These are phyloP conservation scores for Sebastes steindachneri DNA, from an alignment of 2,797 vertebrate species.

Conservation along the genomic window DNA sequence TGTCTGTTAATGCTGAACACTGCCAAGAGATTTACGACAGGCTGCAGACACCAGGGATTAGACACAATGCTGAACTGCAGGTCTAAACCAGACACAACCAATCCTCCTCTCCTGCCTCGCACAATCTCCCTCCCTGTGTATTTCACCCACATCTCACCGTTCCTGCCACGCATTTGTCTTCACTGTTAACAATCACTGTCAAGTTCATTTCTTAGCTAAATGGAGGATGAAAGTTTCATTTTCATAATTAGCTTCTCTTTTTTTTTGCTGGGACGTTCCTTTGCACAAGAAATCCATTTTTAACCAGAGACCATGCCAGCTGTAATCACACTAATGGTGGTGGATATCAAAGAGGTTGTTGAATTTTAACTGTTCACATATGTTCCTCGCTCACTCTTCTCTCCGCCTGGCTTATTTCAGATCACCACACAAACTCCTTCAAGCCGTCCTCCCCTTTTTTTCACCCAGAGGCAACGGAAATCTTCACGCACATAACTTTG, in stretches of 20 bases:
- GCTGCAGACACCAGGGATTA: slow-evolving; percentile 74
- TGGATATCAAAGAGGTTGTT: slow-evolving; percentile 71
- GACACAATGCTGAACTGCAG: slow-evolving; percentile 67
- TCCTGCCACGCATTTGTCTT: slow-evolving; percentile 54
- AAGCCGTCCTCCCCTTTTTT: slow-evolving; percentile 2
- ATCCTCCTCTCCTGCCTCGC: slow-evolving; percentile 15
- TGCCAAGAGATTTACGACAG: slow-evolving; percentile 71
- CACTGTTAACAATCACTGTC: slow-evolving; percentile 42
- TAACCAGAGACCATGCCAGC: slow-evolving; percentile 48
- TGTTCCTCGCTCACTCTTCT: slow-evolving; percentile 57
- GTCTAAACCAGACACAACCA: slow-evolving; percentile 60
- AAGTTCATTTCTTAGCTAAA: slow-evolving; percentile 57
- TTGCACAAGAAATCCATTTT: slow-evolving; percentile 47
- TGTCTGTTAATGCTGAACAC: slow-evolving; percentile 57
- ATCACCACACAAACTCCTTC: slow-evolving; percentile 22
- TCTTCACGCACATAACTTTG: slow-evolving; percentile 20
- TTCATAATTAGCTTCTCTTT: slow-evolving; percentile 58
- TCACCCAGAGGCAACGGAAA: slow-evolving; percentile 42
- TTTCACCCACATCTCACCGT: slow-evolving; percentile 39
- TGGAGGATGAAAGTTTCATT: slow-evolving; percentile 66
- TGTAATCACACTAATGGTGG: slow-evolving; percentile 74
- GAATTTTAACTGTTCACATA: slow-evolving; percentile 72
- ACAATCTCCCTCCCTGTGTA: neutral
- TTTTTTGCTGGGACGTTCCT: slow-evolving; percentile 21
- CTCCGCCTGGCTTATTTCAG: slow-evolving; percentile 60